Conservation (phyloP, 2,888 invertebrate species). For the Plagodis pulveraria region DNA sequence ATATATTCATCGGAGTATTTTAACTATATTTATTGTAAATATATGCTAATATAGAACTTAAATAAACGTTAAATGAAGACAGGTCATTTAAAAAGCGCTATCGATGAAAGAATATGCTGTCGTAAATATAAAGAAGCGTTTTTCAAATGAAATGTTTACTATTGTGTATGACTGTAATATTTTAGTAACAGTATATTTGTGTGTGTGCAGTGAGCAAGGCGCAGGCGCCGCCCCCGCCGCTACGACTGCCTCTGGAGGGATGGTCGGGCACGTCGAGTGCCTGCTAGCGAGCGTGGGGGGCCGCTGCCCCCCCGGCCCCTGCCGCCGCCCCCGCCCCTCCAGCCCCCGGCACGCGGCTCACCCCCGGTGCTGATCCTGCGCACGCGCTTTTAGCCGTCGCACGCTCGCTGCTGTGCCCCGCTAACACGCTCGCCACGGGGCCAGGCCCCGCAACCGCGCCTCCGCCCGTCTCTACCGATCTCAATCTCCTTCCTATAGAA, state of each 20-base stretch:
- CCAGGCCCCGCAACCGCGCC: constrained; percentile 18
- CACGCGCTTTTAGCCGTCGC: constrained; percentile 68
- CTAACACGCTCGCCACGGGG: constrained; percentile 52
- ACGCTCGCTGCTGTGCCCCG: constrained; percentile 68
- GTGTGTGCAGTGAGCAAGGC: constrained; percentile 78
- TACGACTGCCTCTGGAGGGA: constrained; percentile 81
- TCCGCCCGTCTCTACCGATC: constrained; percentile 13
- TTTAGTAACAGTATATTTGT: background rate
- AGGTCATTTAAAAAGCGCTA: background rate
- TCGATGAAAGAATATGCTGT: background rate
- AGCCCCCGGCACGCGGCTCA: constrained; percentile 48
- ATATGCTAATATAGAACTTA: too few relatives aligned
- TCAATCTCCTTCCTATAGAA: constrained; percentile 58
- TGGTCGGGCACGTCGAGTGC: constrained; percentile 84
- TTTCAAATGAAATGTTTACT: background rate
- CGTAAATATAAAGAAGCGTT: background rate
- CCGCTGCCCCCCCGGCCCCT: constrained; percentile 50
- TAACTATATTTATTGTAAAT: too few relatives aligned
- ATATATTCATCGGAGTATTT: too few relatives aligned
- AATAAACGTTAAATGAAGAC: background rate
- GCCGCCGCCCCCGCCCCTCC: constrained; percentile 28
- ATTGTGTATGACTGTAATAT: background rate
- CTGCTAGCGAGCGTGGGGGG: constrained; percentile 81
- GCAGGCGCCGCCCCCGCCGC: constrained; percentile 86
- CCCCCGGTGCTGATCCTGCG: constrained; percentile 62